Evolutionary conservation across 2,113 vertebrate species (phyloP), one percentile per base, ranked within the genome.

Genomic region (Paratilapia polleni): DNA sequence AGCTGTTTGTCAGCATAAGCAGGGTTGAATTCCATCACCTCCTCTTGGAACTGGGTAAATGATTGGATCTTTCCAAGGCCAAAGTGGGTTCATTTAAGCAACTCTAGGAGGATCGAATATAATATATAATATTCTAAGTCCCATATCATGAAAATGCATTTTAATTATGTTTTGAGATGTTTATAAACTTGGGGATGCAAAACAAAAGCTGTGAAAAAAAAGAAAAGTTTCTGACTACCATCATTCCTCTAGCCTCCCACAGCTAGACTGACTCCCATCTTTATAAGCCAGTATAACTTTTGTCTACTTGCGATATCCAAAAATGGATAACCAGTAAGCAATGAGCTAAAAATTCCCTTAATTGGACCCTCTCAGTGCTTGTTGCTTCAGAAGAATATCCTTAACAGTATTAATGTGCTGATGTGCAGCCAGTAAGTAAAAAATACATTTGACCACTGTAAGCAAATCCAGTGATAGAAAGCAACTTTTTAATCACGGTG

Each of bases 1-100:
- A 76, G 56, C n/a, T 76, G 41, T 62, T 75, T 31, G n/a, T 82
- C 59, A 75, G 43, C 28, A 43, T 22, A 58, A 84, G 26, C 43
- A 68, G 36, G 54, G 56, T 14, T 54, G 34, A 76, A 19, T 49
- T 70, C n/a, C 57, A 77, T 41, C n/a, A 83, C 68, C 6, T 43
- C 34, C 76, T 56, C 31, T 70, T 60, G 47, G 43, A 34, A 78
- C 82, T 64, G n/a, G 61, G 36, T 63, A 26, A 66, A 24, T 34
- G 57, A 31, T 77, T 52, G 13, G 57, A 85, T 47, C 63, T 62
- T 73, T 8, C n/a, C 76, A 77, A 64, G 22, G 52, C 54, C 13
- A 36, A 59, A 20, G 13, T 31, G 57, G 12, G 56, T 52, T 58
- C 9, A 81, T 73, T 73, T 17, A 34, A 41, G 41, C 26, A 54